Base-by-base conservation (phyloP, 2,888 invertebrate species). In the Agrypnus murinus region DNA sequence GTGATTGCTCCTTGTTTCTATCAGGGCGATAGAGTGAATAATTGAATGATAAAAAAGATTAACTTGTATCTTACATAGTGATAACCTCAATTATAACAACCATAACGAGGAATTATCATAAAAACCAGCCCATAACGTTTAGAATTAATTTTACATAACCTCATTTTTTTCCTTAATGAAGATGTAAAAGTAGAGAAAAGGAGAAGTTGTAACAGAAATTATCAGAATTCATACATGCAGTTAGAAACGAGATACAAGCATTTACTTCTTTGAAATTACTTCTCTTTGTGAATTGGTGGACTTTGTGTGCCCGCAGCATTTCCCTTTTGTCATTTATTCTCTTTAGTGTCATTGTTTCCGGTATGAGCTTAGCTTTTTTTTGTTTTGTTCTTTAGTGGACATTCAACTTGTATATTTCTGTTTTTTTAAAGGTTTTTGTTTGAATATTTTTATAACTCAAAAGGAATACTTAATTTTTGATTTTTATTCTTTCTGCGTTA, bases 191-290 rank as follows among this genome's bases (percentile, higher is more conserved):
- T 5, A 25, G 5, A 25, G 5, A 2, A 25, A 25, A 25, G 3
- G 25, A 25, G 25, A 25, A 25, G 3, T 25, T 25, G n/a, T 25
- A 25, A 5, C 3, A 25, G 25, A 25, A 25, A 25, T 25, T 25
- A 25, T 25, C 25, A 25, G 25, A 25, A 25, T 25, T 25, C 25
- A 25, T 25, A 25, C 25, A 2, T 25, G 25, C 5, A 25, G 25
- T 25, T 25, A 25, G 3, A 25, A 25, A 25, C 25, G 25, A 25
- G 25, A 25, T 25, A 25, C 25, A 25, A 25, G 25, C 72, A 58
- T 72, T 69, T 72, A 67, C 69, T 74, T 74, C 67, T 65, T 69
- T 32, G 68, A 69, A 74, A 74, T 74, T 71, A 70, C 74, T 65
- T 67, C 65, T 71, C 74, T 74, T 74, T 74, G 74, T 74, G 69